phyloP scores from a whole-genome alignment of 1,140 invertebrate species.

The Diorhabda carinulata region DNA sequence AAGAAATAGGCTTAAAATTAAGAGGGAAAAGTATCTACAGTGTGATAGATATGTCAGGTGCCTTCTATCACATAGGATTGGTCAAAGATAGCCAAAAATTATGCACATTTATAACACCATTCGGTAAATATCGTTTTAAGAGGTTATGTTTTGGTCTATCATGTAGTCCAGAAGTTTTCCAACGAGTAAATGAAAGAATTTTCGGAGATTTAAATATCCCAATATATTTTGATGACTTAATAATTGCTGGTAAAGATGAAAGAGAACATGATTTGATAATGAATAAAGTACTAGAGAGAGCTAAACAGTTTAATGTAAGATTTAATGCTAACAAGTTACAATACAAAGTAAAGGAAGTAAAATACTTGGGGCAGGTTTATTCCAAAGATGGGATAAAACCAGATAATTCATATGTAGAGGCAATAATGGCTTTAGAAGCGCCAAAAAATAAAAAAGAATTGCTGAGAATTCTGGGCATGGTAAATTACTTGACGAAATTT shows the following conservation, averaged over 20 bases:
- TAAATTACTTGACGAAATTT: too few species aligned
- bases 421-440: too few species aligned
- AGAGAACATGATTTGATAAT: not conserved
- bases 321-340: too few species aligned
- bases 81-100: not conserved
- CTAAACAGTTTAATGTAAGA: too few species aligned
- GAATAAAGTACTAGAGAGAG: too few species aligned
- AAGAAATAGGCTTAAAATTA: conserved; percentile 6
- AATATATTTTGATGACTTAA: conserved; percentile 5
- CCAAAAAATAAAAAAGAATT: too few species aligned
- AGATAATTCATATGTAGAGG: too few species aligned
- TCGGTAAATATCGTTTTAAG: not conserved
- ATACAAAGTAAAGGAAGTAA: too few species aligned
- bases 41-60: not conserved
- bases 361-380: too few species aligned
- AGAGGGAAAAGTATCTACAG: not conserved
- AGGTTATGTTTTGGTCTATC: not conserved
- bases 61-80: not conserved
- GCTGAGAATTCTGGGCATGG: too few species aligned
- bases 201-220: not conserved
- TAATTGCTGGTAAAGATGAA: not conserved
- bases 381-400: too few species aligned
- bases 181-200: not conserved
- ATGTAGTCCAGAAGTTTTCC: not conserved
- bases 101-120: conserved; percentile 6